Conservation (phyloP, 2,797 vertebrate genomes). For the Allobates femoralis region DNA sequence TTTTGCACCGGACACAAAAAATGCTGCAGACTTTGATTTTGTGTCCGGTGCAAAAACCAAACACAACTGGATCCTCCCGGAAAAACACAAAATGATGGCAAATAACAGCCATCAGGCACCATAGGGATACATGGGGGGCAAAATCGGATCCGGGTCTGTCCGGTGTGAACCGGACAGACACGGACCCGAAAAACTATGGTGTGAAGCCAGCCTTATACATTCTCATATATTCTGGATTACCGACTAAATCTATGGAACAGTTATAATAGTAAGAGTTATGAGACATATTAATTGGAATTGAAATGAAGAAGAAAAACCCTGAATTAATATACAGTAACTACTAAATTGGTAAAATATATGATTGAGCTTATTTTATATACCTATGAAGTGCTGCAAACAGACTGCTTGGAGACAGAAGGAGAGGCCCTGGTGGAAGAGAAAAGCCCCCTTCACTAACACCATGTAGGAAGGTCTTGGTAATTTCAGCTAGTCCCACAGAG, state of each 20-base stretch:
- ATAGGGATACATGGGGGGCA: too few species aligned
- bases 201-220: not conserved
- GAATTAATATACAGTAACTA: not conserved
- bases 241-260: not conserved
- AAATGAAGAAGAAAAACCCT: not conserved
- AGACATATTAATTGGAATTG: not conserved
- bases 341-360: not conserved
- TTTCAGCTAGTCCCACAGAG: constrained; percentile 91
- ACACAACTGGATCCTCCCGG: too few species aligned
- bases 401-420: constrained; percentile 93
- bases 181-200: too few species aligned
- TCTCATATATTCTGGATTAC: not conserved
- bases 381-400: constrained; percentile 94
- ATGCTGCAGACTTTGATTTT: too few species aligned
- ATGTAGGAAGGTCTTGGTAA: constrained; percentile 91
- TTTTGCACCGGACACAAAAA: too few species aligned
- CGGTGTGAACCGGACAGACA: too few species aligned
- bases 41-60: too few species aligned
- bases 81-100: too few species aligned
- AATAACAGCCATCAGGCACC: too few species aligned
- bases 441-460: constrained; percentile 90
- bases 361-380: constrained; percentile 68
- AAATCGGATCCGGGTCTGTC: too few species aligned
- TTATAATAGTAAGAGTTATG: not conserved
- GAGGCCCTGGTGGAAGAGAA: constrained; percentile 89